These are phyloP conservation scores for Erythrocercus mccallii DNA, from an alignment of 2,113 vertebrate genomes.

Conservation along the genomic window DNA sequence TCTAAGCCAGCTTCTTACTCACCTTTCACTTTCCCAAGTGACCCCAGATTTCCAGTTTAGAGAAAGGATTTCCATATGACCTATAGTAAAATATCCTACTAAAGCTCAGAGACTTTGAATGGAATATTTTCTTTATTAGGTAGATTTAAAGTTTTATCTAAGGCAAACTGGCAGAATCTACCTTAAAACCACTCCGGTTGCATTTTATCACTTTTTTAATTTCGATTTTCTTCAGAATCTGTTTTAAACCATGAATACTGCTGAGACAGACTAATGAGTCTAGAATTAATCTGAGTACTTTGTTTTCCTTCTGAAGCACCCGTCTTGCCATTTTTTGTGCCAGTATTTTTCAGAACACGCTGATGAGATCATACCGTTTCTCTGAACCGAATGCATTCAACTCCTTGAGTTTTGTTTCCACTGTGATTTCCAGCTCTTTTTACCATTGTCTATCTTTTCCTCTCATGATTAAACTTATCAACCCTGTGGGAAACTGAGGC, in stretches of 20 bases:
- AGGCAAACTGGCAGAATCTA: neutral
- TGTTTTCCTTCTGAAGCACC: constrained; percentile 29
- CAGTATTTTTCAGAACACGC: neutral
- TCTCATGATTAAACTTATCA: neutral
- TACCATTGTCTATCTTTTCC: neutral
- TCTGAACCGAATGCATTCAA: neutral
- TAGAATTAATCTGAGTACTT: constrained; percentile 32
- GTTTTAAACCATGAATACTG: constrained; percentile 6
- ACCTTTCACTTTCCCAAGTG: constrained; percentile 4
- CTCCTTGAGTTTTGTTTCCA: constrained; percentile 22
- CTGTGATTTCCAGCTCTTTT: neutral
- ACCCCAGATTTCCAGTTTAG: constrained; percentile 5
- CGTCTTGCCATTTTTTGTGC: constrained; percentile 5
- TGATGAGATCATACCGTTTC: constrained; percentile 26
- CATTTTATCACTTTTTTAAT: neutral
- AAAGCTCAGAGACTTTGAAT: neutral
- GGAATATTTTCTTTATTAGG: neutral
- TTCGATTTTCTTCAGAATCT: neutral
- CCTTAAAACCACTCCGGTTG: neutral
- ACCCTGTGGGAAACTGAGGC: neutral
- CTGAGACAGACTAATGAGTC: constrained; percentile 44
- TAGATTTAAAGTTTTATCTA: neutral
- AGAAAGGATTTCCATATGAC: neutral
- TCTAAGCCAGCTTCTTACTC: constrained; percentile 42
- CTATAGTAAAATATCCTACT: neutral